Conservation (phyloP, 2,888 invertebrate species). For the Lomographa bimaculata region DNA sequence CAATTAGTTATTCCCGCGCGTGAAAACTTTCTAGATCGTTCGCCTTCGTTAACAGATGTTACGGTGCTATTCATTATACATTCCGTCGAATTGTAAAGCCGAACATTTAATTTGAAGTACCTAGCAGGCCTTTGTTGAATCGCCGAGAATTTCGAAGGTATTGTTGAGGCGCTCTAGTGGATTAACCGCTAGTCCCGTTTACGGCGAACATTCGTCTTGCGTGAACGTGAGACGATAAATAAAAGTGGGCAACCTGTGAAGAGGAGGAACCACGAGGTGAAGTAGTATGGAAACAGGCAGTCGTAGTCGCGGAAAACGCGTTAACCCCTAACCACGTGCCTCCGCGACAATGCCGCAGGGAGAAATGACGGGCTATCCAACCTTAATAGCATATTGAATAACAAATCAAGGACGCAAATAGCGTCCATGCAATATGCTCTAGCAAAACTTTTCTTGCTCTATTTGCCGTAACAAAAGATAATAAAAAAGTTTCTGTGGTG, state of each 20-base stretch:
- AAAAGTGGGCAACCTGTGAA: conserved; percentile 59
- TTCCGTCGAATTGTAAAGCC: conserved; percentile 82
- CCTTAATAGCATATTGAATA: conserved; percentile 51
- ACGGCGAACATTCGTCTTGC: conserved; percentile 60
- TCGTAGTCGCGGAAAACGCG: conserved; percentile 37
- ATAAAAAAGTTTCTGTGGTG: conserved; percentile 64
- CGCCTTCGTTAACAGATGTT: conserved; percentile 84
- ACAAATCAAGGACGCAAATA: conserved; percentile 45
- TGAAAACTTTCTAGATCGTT: conserved; percentile 84
- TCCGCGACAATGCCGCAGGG: conserved; percentile 31
- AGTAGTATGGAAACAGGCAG: conserved; percentile 33
- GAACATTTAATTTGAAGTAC: conserved; percentile 83
- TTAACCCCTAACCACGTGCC: conserved; percentile 48
- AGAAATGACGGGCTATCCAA: conserved; percentile 47
- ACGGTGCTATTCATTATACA: conserved; percentile 84
- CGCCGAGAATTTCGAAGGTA: conserved; percentile 48
- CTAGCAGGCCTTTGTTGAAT: conserved; percentile 78
- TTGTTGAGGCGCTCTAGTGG: conserved; percentile 62
- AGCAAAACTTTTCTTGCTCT: conserved; percentile 42
- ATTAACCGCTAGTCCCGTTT: conserved; percentile 67
- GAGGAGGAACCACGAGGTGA: conserved; percentile 38
- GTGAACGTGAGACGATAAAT: conserved; percentile 62
- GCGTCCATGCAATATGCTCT: conserved; percentile 43
- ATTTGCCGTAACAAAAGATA: conserved; percentile 47
- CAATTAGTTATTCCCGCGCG: conserved; percentile 84